Percentiles rank a stretch among this genome's conserved stretches.
These are phyloP conservation scores for Tholera decimalis DNA, from an alignment of 2,888 invertebrate species.

Conservation along the genomic window DNA sequence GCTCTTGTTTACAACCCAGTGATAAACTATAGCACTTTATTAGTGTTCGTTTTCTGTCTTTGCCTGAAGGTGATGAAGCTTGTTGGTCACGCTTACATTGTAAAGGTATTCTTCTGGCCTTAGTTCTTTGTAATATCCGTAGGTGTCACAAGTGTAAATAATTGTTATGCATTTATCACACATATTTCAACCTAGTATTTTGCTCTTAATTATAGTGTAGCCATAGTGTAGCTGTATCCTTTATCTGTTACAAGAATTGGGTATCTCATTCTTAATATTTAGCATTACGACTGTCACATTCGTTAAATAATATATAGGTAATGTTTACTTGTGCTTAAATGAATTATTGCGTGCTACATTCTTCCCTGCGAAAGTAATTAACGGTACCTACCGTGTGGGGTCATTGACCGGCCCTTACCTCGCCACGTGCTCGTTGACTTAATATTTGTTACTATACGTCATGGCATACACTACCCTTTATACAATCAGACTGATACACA, in stretches of 20 bases:
- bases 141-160: constrained; percentile 1
- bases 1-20: constrained; percentile 59
- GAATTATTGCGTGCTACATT: constrained; percentile 71
- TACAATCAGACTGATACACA: constrained; percentile 30
- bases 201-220: not conserved
- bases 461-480: constrained; percentile 62
- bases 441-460: constrained; percentile 64
- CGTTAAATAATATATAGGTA: constrained; percentile 56
- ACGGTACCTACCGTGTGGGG: constrained; percentile 79
- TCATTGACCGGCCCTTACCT: constrained; percentile 85
- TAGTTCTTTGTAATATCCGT: constrained; percentile 3
- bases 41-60: constrained; percentile 34
- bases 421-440: constrained; percentile 75
- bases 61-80: not conserved
- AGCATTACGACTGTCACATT: constrained; percentile 4
- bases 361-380: constrained; percentile 84
- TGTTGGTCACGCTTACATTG: constrained; percentile 4
- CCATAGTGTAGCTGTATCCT: too few relatives aligned
- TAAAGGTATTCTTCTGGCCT: not conserved
- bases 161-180: not conserved
- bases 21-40: constrained; percentile 48
- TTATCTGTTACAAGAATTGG: not conserved
- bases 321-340: constrained; percentile 60
- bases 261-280: not conserved
- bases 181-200: not conserved